Conservation (phyloP, 2,888 invertebrate species). For the Sycophila texana region DNA sequence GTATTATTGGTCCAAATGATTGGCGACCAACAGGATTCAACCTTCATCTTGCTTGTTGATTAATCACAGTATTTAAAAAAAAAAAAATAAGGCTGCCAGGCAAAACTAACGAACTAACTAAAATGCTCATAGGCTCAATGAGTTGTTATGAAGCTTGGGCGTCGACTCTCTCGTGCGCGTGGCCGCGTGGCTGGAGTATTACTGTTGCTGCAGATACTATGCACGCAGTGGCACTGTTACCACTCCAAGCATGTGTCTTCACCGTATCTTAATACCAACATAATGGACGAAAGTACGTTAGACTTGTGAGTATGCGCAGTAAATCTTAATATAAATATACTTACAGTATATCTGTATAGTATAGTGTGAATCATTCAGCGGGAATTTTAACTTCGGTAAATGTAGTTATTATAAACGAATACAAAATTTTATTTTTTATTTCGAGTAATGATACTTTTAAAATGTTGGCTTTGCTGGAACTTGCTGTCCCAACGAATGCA, state of each 20-base stretch:
- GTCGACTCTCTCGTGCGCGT: conserved; percentile 54
- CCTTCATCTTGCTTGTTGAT: conserved; percentile 79
- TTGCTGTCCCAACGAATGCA: too few species aligned
- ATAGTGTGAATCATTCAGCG: background rate
- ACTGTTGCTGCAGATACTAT: background rate
- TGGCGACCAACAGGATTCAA: conserved; percentile 91
- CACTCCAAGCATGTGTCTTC: background rate
- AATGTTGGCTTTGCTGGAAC: too few species aligned
- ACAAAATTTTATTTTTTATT: too few species aligned
- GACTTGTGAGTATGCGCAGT: background rate
- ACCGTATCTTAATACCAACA: background rate
- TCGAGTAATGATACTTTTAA: too few species aligned
- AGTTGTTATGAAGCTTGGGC: conserved; percentile 52
- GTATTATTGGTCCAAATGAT: conserved; percentile 89
- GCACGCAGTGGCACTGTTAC: conserved; percentile 21
- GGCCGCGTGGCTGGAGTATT: conserved; percentile 22
- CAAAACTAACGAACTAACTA: too few species aligned
- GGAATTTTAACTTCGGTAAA: background rate
- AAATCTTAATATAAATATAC: too few species aligned
- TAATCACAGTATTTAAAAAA: background rate
- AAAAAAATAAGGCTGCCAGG: background rate
- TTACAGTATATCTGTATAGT: background rate
- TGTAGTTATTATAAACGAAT: too few species aligned
- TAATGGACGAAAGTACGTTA: background rate
- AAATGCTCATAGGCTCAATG: background rate